Evolutionary conservation across 2,113 vertebrate genomes (phyloP), one percentile per base, ranked within the genome.

Genomic region (Tragelaphus strepsiceros): DNA sequence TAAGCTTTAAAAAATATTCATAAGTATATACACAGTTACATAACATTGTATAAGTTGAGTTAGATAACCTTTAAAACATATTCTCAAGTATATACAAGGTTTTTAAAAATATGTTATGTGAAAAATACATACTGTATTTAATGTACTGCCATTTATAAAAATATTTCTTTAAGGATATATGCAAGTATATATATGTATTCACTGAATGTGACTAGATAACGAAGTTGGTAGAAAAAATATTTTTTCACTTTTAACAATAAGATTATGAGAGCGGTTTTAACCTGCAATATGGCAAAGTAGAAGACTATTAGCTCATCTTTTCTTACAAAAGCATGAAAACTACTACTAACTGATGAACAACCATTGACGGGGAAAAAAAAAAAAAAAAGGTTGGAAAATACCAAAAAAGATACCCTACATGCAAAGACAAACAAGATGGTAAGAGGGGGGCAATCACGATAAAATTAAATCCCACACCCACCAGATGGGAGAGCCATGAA

Each of bases 341-440:
- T 15, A 78, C 39, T 7, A 26, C 39, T 46, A 78, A 46, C 74
- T 46, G 13, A 15, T 78, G 14, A 16, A 46, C 24, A 46, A 46
- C 13, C 3, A 46, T 46, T 21, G 1, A 13, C 3, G 0, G 14
- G 24, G n/a, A n/a, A n/a, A n/a, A n/a, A n/a, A 71, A 22, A 39
- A 46, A 39, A 39, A 46, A 8, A 26, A 14, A 1, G 0, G 2
- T 26, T 46, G 43, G 14, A 78, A 46, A 14, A 6, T 28, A 4
- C 14, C 21, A 30, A 16, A 46, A 46, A 49, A 49, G 74, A 30
- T 5, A 78, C 3, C 24, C 26, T 28, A 46, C 24, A 46, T 16
- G 7, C 74, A 17, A 49, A 49, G 24, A 30, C 43, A 49, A 49
- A 49, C 64, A 35, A 67, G 43, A 28, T 30, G 43, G 74, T 9